These are phyloP conservation scores for Parthenolecanium corni DNA, from an alignment of 2,888 invertebrate species.

Conservation along the genomic window DNA sequence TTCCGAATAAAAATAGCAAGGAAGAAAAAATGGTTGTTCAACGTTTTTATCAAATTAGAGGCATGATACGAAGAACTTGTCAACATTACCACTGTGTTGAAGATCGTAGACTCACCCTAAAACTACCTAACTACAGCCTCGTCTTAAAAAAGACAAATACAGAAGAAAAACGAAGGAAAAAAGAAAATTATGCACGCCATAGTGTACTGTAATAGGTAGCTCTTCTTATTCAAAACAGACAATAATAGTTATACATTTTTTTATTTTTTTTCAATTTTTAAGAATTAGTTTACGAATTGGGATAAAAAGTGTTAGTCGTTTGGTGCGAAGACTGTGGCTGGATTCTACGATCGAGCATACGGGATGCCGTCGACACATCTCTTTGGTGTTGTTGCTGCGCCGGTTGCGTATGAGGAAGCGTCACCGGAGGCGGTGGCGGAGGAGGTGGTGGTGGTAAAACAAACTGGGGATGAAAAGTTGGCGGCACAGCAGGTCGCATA, in stretches of 20 bases:
- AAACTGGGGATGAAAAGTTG: conserved; percentile 3
- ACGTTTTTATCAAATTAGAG: no score
- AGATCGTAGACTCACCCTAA: no score
- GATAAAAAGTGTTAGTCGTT: conserved; percentile 8
- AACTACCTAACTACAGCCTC: no score
- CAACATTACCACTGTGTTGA: no score
- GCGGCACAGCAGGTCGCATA: conserved; percentile 7
- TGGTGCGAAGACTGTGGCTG: conserved; percentile 6
- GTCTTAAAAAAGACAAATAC: no score
- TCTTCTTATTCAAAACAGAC: no score
- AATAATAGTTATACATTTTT: background rate
- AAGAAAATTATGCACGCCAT: no score
- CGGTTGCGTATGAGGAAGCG: background rate
- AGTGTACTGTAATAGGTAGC: no score
- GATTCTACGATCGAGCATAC: conserved; percentile 3
- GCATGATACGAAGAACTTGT: no score
- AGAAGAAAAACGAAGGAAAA: no score
- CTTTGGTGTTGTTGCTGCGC: background rate
- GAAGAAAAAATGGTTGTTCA: no score
- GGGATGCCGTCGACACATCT: background rate
- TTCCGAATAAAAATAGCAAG: no score
- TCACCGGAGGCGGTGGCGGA: background rate
- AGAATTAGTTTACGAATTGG: conserved; percentile 4
- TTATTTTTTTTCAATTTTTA: background rate
- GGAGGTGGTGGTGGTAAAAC: conserved; percentile 15